Evolutionary conservation across 1,140 invertebrate genomes (phyloP).

Genomic region (Leptoteleia sp.): DNA sequence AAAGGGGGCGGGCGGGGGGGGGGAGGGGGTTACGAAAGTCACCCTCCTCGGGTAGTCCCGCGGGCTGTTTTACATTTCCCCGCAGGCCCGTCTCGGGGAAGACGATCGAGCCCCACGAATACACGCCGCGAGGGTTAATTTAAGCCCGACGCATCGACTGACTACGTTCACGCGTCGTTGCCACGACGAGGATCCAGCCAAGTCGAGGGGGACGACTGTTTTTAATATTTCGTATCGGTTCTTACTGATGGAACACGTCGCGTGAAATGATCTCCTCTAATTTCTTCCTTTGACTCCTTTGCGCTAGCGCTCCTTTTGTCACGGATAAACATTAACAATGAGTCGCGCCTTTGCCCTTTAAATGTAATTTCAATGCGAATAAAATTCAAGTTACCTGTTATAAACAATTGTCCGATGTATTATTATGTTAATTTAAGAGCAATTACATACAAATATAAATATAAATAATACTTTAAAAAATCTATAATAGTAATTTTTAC

Average conservation of each 20-base stretch:
- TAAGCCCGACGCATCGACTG: constrained; percentile 36
- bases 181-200: constrained; percentile 27
- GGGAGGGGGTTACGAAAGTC: no score
- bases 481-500: no score
- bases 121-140: constrained; percentile 66
- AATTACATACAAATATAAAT: no score
- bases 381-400: no score
- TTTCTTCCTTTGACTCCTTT: constrained; percentile 29
- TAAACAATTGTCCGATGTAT: no score
- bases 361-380: no score
- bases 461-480: no score
- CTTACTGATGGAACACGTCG: constrained; percentile 20
- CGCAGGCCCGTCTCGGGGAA: constrained; percentile 34
- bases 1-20: neutral
- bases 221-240: constrained; percentile 52
- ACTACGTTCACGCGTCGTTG: constrained; percentile 49
- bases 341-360: no score
- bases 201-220: constrained; percentile 33
- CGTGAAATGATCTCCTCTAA: no score
- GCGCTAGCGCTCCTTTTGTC: no score
- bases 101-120: constrained; percentile 44
- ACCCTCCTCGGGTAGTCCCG: constrained; percentile 42
- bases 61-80: constrained; percentile 64
- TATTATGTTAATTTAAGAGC: no score
- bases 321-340: no score